phyloP scores from a whole-genome alignment of 2,113 vertebrate genomes.

The Ictalurus punctatus region DNA sequence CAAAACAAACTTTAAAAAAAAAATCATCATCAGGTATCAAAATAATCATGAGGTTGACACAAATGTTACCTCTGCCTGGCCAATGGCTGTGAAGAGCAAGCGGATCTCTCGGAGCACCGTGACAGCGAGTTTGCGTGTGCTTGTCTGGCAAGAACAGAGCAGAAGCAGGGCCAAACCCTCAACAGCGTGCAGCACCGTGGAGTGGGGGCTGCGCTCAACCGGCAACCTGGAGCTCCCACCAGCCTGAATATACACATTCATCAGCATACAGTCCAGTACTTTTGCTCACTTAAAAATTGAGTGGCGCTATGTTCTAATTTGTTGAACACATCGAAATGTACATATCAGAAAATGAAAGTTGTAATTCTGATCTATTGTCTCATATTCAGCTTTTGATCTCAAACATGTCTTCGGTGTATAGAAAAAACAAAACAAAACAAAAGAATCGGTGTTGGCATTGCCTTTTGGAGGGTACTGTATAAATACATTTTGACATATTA shows the following conservation, averaged over 20 bases:
- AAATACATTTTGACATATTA: neutral
- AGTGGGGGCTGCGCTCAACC: slow-evolving; percentile 86
- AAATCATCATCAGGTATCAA: neutral
- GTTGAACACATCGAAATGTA: too few relatives aligned
- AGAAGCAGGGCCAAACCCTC: slow-evolving; percentile 94
- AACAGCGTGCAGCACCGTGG: slow-evolving; percentile 88
- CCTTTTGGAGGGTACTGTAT: too few relatives aligned
- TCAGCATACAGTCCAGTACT: too few relatives aligned
- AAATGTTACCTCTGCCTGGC: slow-evolving; percentile 87
- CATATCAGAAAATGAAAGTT: too few relatives aligned
- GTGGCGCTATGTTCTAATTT: too few relatives aligned
- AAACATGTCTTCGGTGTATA: neutral
- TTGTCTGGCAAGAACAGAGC: slow-evolving; percentile 93
- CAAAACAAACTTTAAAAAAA: neutral
- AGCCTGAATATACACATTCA: slow-evolving; percentile 2
- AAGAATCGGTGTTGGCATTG: too few relatives aligned
- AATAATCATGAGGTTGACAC: neutral
- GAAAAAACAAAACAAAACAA: neutral
- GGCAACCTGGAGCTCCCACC: slow-evolving; percentile 74
- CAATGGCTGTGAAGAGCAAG: slow-evolving; percentile 87
- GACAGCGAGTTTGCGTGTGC: slow-evolving; percentile 93
- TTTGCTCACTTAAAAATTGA: too few relatives aligned
- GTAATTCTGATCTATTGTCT: neutral
- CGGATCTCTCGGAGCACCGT: slow-evolving; percentile 92
- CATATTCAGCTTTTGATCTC: neutral